A percentile compares a stretch with the other conserved stretches of the same genome.
phyloP scores from a whole-genome alignment of 2,888 invertebrate genomes.

The Epistrophe grossulariae region DNA sequence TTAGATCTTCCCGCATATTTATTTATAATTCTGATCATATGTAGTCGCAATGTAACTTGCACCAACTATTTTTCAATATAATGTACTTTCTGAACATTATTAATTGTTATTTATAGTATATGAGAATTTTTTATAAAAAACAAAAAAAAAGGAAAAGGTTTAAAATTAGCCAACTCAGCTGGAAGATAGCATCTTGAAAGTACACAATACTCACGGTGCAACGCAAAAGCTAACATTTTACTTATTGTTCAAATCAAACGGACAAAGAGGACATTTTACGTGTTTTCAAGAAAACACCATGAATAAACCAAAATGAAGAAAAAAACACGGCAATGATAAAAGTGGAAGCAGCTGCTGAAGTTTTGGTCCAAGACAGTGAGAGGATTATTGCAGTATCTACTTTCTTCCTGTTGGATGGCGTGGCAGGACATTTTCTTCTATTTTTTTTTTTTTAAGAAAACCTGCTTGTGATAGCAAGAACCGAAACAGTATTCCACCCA shows the following conservation, averaged over 20 bases:
- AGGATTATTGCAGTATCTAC: slow-evolving; percentile 61
- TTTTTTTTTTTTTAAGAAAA: slow-evolving; percentile 49
- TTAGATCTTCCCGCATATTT: no score
- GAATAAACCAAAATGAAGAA: slow-evolving; percentile 66
- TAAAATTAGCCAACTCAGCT: slow-evolving; percentile 19
- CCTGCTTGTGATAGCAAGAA: slow-evolving; percentile 41
- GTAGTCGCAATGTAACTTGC: no score
- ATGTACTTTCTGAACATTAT: no score
- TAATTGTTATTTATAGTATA: no score
- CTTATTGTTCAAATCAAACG: slow-evolving; percentile 60
- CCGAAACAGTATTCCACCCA: slow-evolving; percentile 37
- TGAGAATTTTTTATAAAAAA: no score
- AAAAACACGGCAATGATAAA: slow-evolving; percentile 27
- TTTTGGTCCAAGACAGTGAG: slow-evolving; percentile 47
- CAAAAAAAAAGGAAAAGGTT: no score
- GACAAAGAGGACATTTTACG: slow-evolving; percentile 66
- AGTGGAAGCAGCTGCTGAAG: slow-evolving; percentile 5
- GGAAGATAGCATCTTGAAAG: neutral
- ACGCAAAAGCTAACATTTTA: slow-evolving; percentile 60
- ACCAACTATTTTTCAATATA: no score
- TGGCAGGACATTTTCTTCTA: slow-evolving; percentile 44
- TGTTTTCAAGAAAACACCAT: slow-evolving; percentile 66
- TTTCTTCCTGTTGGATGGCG: slow-evolving; percentile 52
- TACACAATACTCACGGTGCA: slow-evolving; percentile 13
- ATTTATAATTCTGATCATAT: no score